Evolutionary conservation across 2,113 vertebrate species (phyloP), one percentile per base, ranked within the genome.

Genomic region (Chaetura pelagica): DNA sequence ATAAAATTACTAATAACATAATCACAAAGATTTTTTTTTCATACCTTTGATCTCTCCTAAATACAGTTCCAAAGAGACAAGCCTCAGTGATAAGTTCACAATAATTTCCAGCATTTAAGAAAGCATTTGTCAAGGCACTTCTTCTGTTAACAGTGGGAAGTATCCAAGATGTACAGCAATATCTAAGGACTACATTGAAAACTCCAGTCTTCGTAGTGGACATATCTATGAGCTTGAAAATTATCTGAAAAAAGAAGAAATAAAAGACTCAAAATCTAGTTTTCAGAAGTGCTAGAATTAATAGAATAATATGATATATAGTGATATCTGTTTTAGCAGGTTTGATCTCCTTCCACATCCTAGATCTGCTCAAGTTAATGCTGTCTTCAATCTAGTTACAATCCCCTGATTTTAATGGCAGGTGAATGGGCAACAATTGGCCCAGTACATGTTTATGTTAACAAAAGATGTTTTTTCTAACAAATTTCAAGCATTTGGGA

Each of bases 21-120:
- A 82, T 27, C 12, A 44, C 1, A 1, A 80, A n/a, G 4, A 2
- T 10, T 3, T 49, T 72, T 72, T 42, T 34, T 63, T 69, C 48
- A 92, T 98, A 99, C 99, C 99, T 98, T 57, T 99, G 99, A 95
- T 99, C 99, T 95, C 97, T 98, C 90, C 99, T 98, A 96, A 99
- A 99, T 75, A 99, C 98, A 24, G 99, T 98, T 68, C 99, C 99
- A 77, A 99, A 99, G 30, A 99, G 76, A 85, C 99, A 99, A 4
- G 98, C 99, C 93, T 99, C 99, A 9, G 97, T 93, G 67, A 99
- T 85, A 54, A 99, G 97, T 94, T 98, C 94, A 27, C 98, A 90
- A 26, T 99, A 98, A 87, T 89, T 97, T 77, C 98, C 96, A 94
- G 99, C 98, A 87, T 97, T 98, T 62, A 97, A 96, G 71, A 99